Conservation (phyloP, 2,113 vertebrate genomes). For the Spea bombifrons region DNA sequence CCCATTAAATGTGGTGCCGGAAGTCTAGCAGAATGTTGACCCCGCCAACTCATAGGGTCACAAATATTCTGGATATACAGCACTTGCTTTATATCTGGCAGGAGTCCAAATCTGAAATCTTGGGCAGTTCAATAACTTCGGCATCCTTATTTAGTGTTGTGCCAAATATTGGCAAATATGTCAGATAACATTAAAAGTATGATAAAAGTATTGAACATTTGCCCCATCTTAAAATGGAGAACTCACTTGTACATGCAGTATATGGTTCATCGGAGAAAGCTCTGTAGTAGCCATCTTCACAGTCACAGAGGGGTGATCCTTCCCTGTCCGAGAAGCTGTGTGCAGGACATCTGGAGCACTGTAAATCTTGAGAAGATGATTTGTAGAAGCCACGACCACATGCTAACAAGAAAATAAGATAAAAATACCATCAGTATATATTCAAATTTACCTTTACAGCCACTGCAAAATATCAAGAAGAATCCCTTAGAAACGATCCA, state of each 20-base stretch:
- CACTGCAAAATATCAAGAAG: no score
- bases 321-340: constrained; percentile 94
- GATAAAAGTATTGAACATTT: neutral
- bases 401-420: constrained; percentile 63
- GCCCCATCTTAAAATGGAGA: constrained; percentile 31
- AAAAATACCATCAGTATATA: constrained; percentile 37
- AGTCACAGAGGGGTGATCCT: constrained; percentile 92
- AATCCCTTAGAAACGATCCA: no score
- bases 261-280: constrained; percentile 86
- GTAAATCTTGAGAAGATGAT: constrained; percentile 96
- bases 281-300: constrained; percentile 93
- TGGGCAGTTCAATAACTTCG: no score
- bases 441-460: no score
- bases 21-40: no score
- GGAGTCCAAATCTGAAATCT: no score
- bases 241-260: constrained; percentile 95
- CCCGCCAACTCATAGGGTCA: no score
- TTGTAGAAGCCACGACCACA: constrained; percentile 97
- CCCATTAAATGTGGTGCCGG: no score
- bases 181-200: no score
- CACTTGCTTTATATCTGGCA: no score
- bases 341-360: constrained; percentile 91
- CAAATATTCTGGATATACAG: no score
- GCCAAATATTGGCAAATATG: neutral
- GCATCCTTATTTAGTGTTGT: neutral